These are phyloP conservation scores for Apis mellifera DNA, from an alignment of 1,140 invertebrate genomes.

Conservation along the genomic window Amel_HAv3.1 CM009943.2:5347001-5347500, in stretches of 20 bases:
- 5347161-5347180: constrained; percentile 62
- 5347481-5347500: constrained; percentile 56
- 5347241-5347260: constrained; percentile 81
- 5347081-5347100: constrained; percentile 54
- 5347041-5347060: constrained; percentile 80
- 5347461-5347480: constrained; percentile 59
- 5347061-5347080: constrained; percentile 76
- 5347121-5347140: constrained; percentile 64
- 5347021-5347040: constrained; percentile 66
- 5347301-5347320: constrained; percentile 79
- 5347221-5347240: constrained; percentile 81
- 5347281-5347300: constrained; percentile 80
- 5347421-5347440: constrained; percentile 55
- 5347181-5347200: constrained; percentile 67
- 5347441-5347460: constrained; percentile 18
- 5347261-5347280: constrained; percentile 82
- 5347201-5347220: constrained; percentile 70
- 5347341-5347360: constrained; percentile 24
- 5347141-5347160: constrained; percentile 57
- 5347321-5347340: constrained; percentile 62
- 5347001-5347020: constrained; percentile 25
- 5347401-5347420: constrained; percentile 74
- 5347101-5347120: constrained; percentile 33
- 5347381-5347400: constrained; percentile 75
- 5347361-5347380: constrained; percentile 29